Evolutionary conservation across 2,113 vertebrate genomes (phyloP), one percentile per base, ranked within the genome.

Genomic region (Otocyon megalotis): DNA sequence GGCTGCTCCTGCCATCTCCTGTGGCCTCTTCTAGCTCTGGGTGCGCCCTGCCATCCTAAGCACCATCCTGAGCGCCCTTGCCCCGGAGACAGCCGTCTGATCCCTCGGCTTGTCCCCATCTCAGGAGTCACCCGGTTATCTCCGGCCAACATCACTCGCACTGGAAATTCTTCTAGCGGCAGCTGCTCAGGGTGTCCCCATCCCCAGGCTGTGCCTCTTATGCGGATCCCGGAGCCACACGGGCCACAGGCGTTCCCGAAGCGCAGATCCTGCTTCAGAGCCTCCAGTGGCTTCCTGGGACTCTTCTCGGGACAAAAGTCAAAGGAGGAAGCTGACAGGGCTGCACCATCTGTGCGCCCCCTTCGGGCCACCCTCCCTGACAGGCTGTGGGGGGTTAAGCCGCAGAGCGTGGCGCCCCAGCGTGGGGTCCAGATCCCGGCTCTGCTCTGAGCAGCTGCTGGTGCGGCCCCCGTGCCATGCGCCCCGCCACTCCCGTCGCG

Each of bases 281-380:
- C 37, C 77, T 65, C 76, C 53, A 22, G 0, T 9, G 81, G 26
- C 15, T 76, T 54, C 71, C 9, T 37, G 35, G 69, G 69, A 37
- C 35, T 72, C 2, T n/a, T 69, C 14, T 53, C 48, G 67, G 69
- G 48, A n/a, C n/a, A 24, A 74, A 17, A 93, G 19, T 15, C 37
- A 35, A 76, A 30, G 13, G 56, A 80, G 2, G 22, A 54, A 67
- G 53, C 72, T 20, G 26, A 17, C 1, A 0, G 10, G 37, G 72
- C 32, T 1, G 0, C 0, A 3, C 0, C 15, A 13, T 2, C 11
- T 35, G 48, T 5, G 0, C 8, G 65, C 63, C 28, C 54, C 43
- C 30, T 58, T 35, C 71, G n/a, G 0, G 13, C 50, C 77, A 19
- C 24, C 5, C 17, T 2, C 28, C 35, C 3, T 1, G 53, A 83